Conservation (phyloP, 2,113 vertebrate genomes). For the Emydura subglobosa region DNA sequence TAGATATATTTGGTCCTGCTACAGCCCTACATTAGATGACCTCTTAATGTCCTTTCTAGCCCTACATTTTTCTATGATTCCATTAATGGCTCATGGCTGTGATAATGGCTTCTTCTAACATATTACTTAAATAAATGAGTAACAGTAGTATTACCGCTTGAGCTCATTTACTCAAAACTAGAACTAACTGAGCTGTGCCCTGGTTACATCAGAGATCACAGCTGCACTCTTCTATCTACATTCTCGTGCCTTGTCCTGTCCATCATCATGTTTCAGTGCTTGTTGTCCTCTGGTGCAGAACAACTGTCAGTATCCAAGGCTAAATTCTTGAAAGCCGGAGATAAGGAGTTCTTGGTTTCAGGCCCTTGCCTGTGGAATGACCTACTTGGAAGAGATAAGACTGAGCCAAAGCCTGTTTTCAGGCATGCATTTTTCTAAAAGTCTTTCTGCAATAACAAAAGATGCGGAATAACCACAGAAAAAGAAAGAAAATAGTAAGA, state of each 20-base stretch:
- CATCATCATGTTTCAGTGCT: background rate
- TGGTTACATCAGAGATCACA: background rate
- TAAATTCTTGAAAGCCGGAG: background rate
- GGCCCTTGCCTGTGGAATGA: background rate
- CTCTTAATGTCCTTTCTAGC: background rate
- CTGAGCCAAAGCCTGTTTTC: constrained; percentile 27
- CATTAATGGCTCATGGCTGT: rapidly evolving
- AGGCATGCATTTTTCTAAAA: background rate
- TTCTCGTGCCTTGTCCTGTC: background rate
- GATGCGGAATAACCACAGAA: background rate
- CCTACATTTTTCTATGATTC: background rate
- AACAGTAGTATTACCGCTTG: background rate
- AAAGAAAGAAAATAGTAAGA: background rate
- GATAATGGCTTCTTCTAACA: background rate
- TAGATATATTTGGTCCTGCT: background rate
- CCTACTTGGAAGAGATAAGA: background rate
- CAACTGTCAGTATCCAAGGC: background rate
- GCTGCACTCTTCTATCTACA: background rate
- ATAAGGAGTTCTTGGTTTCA: background rate
- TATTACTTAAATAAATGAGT: background rate
- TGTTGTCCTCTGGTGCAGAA: background rate
- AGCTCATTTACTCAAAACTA: constrained; percentile 22
- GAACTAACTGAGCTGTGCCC: background rate
- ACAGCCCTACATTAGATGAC: background rate
- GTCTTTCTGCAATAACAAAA: background rate